phyloP scores from a whole-genome alignment of 1,140 invertebrate genomes.

The Zaprionus gabonicus region DNA sequence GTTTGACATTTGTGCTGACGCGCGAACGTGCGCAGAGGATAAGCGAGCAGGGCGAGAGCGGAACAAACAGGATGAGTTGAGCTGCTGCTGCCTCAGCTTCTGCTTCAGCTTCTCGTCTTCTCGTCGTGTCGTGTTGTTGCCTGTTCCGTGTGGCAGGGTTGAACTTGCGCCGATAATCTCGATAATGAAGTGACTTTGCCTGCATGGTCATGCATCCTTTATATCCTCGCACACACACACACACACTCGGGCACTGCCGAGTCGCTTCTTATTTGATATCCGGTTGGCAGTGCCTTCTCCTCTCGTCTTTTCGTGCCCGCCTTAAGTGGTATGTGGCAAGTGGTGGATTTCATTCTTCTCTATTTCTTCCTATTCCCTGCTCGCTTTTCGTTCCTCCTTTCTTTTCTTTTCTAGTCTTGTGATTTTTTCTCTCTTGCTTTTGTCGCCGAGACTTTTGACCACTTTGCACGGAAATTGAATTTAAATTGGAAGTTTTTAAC shows the following conservation, averaged over 20 bases:
- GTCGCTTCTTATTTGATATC: slow-evolving; percentile 66
- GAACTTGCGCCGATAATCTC: slow-evolving; percentile 82
- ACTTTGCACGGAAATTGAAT: slow-evolving; percentile 82
- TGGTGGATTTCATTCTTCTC: slow-evolving; percentile 72
- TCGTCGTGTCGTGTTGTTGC: slow-evolving; percentile 53
- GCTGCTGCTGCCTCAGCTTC: slow-evolving; percentile 10
- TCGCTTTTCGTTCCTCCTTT: slow-evolving; percentile 43
- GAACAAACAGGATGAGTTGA: slow-evolving; percentile 30
- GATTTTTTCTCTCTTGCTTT: slow-evolving; percentile 43
- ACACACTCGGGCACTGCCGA: slow-evolving; percentile 2
- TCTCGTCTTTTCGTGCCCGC: slow-evolving; percentile 36
- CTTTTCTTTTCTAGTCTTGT: slow-evolving; percentile 15
- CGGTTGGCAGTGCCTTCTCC: slow-evolving; percentile 57
- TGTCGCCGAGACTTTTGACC: slow-evolving; percentile 76
- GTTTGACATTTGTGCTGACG: slow-evolving; percentile 83
- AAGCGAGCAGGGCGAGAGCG: slow-evolving; percentile 29
- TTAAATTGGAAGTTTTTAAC: slow-evolving; percentile 83
- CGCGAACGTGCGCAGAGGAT: slow-evolving; percentile 78
- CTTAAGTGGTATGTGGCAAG: slow-evolving; percentile 73
- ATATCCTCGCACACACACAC: slow-evolving; percentile 23
- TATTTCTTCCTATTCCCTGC: slow-evolving; percentile 22
- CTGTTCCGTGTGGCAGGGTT: slow-evolving; percentile 48
- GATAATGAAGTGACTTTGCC: slow-evolving; percentile 82
- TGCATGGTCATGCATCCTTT: slow-evolving; percentile 76
- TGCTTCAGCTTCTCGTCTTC: slow-evolving; percentile 26